These are phyloP conservation scores for Helicoverpa zea DNA, from an alignment of 1,140 invertebrate species.

Conservation along the genomic window DNA sequence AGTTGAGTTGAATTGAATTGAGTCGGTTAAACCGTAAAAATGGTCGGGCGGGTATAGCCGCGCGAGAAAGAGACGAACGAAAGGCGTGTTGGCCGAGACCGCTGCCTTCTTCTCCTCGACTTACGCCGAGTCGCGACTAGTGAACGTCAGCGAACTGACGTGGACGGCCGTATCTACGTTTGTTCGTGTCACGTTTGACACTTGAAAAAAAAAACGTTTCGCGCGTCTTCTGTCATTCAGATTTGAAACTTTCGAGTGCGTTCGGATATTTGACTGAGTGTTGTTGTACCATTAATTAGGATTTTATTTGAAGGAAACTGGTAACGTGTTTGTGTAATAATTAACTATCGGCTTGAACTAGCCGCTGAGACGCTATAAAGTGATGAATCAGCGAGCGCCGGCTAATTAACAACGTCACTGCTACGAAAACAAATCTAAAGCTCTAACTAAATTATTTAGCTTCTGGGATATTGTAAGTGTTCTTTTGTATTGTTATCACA, in stretches of 20 bases:
- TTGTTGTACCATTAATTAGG: constrained; percentile 56
- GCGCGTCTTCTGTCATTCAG: constrained; percentile 76
- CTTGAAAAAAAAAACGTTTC: constrained; percentile 77
- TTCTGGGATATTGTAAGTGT: constrained; percentile 78
- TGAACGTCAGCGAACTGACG: constrained; percentile 84
- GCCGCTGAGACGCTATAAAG: constrained; percentile 81
- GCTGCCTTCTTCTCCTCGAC: constrained; percentile 86
- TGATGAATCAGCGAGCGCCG: constrained; percentile 85
- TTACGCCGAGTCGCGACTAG: constrained; percentile 81
- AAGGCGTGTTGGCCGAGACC: constrained; percentile 83
- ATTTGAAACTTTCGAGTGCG: constrained; percentile 75
- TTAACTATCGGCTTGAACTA: constrained; percentile 69
- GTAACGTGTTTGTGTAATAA: constrained; percentile 68
- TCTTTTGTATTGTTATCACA: constrained; percentile 32
- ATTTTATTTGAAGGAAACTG: constrained; percentile 57
- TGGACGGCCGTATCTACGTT: constrained; percentile 74
- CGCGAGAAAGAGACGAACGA: constrained; percentile 83
- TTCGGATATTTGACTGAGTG: constrained; percentile 65
- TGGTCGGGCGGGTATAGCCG: constrained; percentile 81
- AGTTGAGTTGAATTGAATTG: constrained; percentile 87
- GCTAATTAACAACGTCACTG: constrained; percentile 82
- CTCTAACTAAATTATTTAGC: constrained; percentile 58
- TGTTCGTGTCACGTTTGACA: constrained; percentile 73
- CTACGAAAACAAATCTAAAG: constrained; percentile 80
- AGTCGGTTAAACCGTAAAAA: constrained; percentile 86